Conservation (phyloP, 2,888 invertebrate genomes). For the Ophion costatus region DNA sequence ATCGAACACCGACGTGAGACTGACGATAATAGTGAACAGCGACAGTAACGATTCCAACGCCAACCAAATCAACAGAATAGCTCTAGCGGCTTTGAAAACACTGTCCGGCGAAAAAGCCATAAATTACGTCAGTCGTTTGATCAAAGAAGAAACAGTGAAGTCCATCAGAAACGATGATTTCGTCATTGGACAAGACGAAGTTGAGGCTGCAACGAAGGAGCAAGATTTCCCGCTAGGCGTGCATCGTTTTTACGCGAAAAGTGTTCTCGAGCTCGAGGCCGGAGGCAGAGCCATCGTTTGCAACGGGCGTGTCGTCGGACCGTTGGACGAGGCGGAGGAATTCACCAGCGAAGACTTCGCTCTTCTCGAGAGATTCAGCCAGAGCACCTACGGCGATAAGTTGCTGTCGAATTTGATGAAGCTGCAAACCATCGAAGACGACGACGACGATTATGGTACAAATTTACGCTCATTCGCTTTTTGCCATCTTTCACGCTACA, state of each 20-base stretch:
- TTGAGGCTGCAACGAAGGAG: slow-evolving; percentile 69
- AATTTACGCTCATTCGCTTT: not conserved
- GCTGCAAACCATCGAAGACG: slow-evolving; percentile 84
- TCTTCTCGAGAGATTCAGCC: slow-evolving; percentile 92
- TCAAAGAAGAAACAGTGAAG: slow-evolving; percentile 84
- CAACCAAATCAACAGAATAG: slow-evolving; percentile 87
- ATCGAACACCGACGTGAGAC: slow-evolving; percentile 88
- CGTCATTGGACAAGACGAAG: slow-evolving; percentile 84
- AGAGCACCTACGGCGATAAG: slow-evolving; percentile 89
- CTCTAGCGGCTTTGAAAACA: slow-evolving; percentile 87
- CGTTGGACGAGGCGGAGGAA: slow-evolving; percentile 89
- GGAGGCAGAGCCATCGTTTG: slow-evolving; percentile 91
- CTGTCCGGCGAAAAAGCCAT: slow-evolving; percentile 86
- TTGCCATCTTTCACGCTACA: not conserved
- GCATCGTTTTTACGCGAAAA: slow-evolving; percentile 88
- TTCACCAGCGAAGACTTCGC: slow-evolving; percentile 95
- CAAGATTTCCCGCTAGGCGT: slow-evolving; percentile 77
- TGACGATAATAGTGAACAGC: slow-evolving; percentile 90
- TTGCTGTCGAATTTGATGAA: slow-evolving; percentile 87
- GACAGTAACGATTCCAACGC: slow-evolving; percentile 82
- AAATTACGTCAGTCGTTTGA: slow-evolving; percentile 85
- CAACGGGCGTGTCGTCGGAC: slow-evolving; percentile 96
- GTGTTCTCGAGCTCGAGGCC: slow-evolving; percentile 88
- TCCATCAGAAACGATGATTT: slow-evolving; percentile 83
- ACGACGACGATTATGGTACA: slow-evolving; percentile 83